A percentile compares a stretch with the other conserved stretches of the same genome.
phyloP scores from a whole-genome alignment of 2,797 vertebrate species.

The Onychomys torridus region DNA sequence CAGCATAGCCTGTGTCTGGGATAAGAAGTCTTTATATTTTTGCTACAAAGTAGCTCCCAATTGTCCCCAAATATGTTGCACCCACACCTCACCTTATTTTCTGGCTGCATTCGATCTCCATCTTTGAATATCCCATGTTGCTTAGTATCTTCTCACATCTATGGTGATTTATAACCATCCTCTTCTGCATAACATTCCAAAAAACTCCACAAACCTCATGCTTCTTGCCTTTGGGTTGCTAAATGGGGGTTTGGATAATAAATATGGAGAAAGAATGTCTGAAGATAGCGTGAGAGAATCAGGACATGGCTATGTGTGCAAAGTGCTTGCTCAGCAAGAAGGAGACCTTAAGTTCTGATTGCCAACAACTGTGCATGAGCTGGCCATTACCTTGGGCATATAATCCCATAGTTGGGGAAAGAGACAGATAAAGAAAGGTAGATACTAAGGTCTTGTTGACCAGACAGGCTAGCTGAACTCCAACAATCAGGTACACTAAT shows the following conservation, averaged over 20 bases:
- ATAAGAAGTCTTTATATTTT: not conserved
- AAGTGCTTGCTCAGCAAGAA: not conserved
- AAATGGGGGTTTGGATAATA: not conserved
- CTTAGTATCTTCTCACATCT: not conserved
- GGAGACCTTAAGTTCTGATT: not conserved
- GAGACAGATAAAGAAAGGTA: too few relatives aligned
- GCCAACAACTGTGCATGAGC: not conserved
- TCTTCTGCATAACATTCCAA: not conserved
- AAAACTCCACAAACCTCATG: not conserved
- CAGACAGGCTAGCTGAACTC: not conserved
- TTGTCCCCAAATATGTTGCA: not conserved
- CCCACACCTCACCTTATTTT: not conserved
- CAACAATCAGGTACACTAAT: not conserved
- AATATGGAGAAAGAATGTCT: not conserved
- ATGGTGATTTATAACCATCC: not conserved
- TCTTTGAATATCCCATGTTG: not conserved
- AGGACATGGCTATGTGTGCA: not conserved
- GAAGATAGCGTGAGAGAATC: not conserved
- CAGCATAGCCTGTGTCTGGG: not conserved
- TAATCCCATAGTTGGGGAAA: not conserved
- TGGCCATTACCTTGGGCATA: not conserved
- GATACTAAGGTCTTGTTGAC: not conserved
- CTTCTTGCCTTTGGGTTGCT: not conserved
- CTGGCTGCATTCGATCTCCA: not conserved
- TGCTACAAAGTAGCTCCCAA: not conserved